Conservation (phyloP, 2,888 invertebrate genomes). For the Crocallis elinguaria region DNA sequence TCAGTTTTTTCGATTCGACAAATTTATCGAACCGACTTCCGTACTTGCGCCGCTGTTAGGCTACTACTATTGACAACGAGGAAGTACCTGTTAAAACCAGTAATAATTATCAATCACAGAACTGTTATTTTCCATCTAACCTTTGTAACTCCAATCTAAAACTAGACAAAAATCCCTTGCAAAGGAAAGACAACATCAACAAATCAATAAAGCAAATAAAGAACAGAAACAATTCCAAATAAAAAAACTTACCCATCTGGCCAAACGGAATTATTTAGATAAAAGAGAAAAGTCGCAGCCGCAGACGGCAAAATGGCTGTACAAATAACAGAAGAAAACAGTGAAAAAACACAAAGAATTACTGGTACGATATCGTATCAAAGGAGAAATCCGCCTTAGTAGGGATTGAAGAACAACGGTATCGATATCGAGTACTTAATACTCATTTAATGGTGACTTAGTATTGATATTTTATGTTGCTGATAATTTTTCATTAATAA, state of each 20-base stretch:
- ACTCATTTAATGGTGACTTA: neutral
- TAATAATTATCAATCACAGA: no score
- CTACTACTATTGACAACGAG: no score
- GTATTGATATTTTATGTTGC: neutral
- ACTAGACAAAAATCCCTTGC: neutral
- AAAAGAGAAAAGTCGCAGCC: constrained; percentile 30
- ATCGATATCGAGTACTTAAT: neutral
- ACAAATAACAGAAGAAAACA: constrained; percentile 28
- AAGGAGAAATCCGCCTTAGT: constrained; percentile 46
- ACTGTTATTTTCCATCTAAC: no score
- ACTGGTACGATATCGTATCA: constrained; percentile 46
- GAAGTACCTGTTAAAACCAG: no score
- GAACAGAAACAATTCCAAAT: constrained; percentile 21
- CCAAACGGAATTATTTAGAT: constrained; percentile 38
- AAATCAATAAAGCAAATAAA: constrained; percentile 28
- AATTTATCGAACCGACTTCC: no score
- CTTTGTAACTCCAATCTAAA: no score
- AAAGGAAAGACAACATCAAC: constrained; percentile 5
- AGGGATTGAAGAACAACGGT: neutral
- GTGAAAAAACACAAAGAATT: constrained; percentile 49
- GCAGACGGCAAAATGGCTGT: constrained; percentile 19
- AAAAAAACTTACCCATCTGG: constrained; percentile 29
- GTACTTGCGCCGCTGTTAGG: no score
- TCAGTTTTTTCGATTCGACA: no score
- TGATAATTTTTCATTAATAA: no score